Conservation (phyloP, 1,140 invertebrate genomes). For the Drosophila takahashii region DNA sequence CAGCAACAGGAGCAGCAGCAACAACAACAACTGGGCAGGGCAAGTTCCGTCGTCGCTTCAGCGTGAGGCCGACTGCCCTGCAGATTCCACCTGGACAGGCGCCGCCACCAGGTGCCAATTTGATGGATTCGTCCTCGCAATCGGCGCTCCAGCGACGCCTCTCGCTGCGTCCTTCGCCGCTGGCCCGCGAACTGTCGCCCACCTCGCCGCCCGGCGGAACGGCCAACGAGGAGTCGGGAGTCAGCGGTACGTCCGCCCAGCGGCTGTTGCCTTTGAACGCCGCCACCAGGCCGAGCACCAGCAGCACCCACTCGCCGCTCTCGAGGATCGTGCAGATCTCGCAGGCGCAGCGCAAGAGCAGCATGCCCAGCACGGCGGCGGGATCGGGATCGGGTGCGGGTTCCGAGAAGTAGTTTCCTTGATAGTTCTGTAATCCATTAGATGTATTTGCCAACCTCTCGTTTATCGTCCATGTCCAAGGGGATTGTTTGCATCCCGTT, state of each 20-base stretch:
- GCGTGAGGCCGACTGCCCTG: constrained; percentile 78
- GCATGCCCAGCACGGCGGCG: constrained; percentile 56
- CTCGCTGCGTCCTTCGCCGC: constrained; percentile 78
- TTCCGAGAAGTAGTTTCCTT: constrained; percentile 6
- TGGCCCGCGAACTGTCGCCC: constrained; percentile 67
- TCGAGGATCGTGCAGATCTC: constrained; percentile 82
- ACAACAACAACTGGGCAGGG: constrained; percentile 17
- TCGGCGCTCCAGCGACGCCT: constrained; percentile 76
- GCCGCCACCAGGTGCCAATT: constrained; percentile 67
- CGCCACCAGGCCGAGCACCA: constrained; percentile 63
- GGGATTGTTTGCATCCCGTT: constrained; percentile 10
- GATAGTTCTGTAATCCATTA: constrained; percentile 1
- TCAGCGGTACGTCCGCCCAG: constrained; percentile 30
- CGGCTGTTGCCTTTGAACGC: constrained; percentile 58
- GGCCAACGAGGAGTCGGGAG: constrained; percentile 44
- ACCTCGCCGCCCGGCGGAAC: constrained; percentile 41
- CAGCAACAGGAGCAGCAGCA: too few species aligned
- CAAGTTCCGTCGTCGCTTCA: constrained; percentile 81
- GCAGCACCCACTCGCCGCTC: constrained; percentile 81
- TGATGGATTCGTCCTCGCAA: constrained; percentile 56
- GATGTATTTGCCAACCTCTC: constrained; percentile 35
- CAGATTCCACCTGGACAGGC: constrained; percentile 82
- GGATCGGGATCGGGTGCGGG: too few species aligned
- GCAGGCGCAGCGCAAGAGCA: constrained; percentile 81
- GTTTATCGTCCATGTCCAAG: constrained; percentile 22